Evolutionary conservation across 1,140 invertebrate species (phyloP).

Genomic region (Cepaea nemoralis): DNA sequence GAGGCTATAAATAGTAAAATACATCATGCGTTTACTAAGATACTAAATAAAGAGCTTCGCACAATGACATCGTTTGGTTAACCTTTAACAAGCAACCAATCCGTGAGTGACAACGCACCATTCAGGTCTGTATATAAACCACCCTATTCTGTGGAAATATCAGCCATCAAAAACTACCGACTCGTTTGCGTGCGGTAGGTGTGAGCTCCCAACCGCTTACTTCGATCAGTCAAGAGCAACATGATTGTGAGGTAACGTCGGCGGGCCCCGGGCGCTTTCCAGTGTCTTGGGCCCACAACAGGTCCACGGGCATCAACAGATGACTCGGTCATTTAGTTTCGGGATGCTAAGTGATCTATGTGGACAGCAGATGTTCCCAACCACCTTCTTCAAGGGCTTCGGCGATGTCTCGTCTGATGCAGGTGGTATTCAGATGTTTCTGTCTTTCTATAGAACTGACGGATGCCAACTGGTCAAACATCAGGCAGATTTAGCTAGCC

Average conservation of each 20-base stretch:
- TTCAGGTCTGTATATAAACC: background rate
- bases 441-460: background rate
- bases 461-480: background rate
- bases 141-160: background rate
- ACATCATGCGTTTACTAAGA: no score
- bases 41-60: background rate
- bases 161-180: background rate
- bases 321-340: slow-evolving; percentile 8
- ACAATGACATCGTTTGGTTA: background rate
- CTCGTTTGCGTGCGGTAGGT: background rate
- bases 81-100: background rate
- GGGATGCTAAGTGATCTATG: background rate
- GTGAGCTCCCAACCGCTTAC: slow-evolving; percentile 11
- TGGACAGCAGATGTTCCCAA: slow-evolving; percentile 1
- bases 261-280: slow-evolving; percentile 20
- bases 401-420: background rate
- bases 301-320: slow-evolving; percentile 17
- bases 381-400: slow-evolving; percentile 11
- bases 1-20: no score
- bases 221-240: background rate
- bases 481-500: background rate
- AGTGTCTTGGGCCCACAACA: slow-evolving; percentile 22
- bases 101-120: background rate
- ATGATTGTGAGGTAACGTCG: slow-evolving; percentile 19
- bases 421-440: background rate